Conservation (phyloP, 1,140 invertebrate species). For the Rhynchophorus ferrugineus region DNA sequence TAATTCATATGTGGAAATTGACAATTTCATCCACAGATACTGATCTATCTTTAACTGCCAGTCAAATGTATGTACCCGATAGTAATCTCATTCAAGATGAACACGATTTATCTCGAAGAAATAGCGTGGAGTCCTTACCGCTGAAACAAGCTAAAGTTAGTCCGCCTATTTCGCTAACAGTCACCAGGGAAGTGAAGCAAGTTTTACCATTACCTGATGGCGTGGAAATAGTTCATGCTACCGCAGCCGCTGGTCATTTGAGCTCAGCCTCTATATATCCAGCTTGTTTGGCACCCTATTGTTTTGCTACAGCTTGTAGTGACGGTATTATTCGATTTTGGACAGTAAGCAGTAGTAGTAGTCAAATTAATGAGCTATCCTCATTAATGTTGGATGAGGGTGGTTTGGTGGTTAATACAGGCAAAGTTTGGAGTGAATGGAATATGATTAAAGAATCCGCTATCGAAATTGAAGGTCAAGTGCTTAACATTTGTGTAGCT, state of each 20-base stretch:
- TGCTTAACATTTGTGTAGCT: slow-evolving; percentile 90
- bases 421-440: slow-evolving; percentile 38
- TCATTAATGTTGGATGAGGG: slow-evolving; percentile 38
- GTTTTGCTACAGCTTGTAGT: slow-evolving; percentile 87
- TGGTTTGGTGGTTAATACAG: slow-evolving; percentile 48
- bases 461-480: slow-evolving; percentile 70
- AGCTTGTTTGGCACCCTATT: slow-evolving; percentile 94
- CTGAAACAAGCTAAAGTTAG: slow-evolving; percentile 36
- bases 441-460: slow-evolving; percentile 57
- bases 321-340: slow-evolving; percentile 67
- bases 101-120: slow-evolving; percentile 48
- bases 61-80: slow-evolving; percentile 86
- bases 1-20: slow-evolving; percentile 92
- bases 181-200: slow-evolving; percentile 38
- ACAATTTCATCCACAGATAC: slow-evolving; percentile 67
- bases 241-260: slow-evolving; percentile 90
- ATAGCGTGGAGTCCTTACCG: slow-evolving; percentile 39
- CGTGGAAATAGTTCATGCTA: slow-evolving; percentile 85
- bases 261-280: slow-evolving; percentile 98
- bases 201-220: slow-evolving; percentile 76
- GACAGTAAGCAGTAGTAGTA: slow-evolving; percentile 31
- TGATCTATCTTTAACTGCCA: slow-evolving; percentile 41
- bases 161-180: slow-evolving; percentile 38
- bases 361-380: slow-evolving; percentile 26
- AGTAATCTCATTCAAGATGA: slow-evolving; percentile 79